phyloP scores from a whole-genome alignment of 2,113 vertebrate species.

The Junco hyemalis region DNA sequence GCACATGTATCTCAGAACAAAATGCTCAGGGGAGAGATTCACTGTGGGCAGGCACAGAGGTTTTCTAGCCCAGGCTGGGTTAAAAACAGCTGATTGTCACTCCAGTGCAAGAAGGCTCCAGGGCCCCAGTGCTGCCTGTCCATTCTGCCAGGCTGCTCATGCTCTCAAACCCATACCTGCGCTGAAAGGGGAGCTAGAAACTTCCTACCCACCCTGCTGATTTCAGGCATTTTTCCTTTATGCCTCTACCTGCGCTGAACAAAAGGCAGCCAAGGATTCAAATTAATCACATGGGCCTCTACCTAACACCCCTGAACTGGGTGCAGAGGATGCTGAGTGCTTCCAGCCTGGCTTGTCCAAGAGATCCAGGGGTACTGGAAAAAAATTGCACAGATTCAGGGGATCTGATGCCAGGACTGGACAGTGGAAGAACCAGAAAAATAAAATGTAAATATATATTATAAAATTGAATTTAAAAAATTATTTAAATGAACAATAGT shows the following conservation, averaged over 20 bases:
- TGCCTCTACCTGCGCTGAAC: background rate
- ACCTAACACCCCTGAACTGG: background rate
- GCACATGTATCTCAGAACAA: fast-evolving
- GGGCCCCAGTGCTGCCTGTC: background rate
- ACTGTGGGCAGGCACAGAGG: background rate
- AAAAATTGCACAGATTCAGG: background rate
- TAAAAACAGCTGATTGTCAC: background rate
- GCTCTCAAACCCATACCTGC: background rate
- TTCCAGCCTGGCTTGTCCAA: background rate
- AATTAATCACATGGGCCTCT: background rate
- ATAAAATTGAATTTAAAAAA: background rate
- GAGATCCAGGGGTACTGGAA: background rate
- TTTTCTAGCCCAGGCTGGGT: background rate
- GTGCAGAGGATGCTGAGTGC: background rate
- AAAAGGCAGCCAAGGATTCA: background rate
- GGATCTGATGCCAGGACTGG: background rate
- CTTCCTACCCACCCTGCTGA: background rate
- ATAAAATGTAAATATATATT: background rate
- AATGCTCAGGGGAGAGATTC: fast-evolving
- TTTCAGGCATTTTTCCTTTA: background rate
- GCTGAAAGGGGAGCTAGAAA: background rate
- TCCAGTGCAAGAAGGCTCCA: background rate
- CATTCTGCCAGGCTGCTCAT: background rate
- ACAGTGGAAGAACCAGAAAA: background rate
- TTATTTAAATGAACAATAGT: background rate